These are phyloP conservation scores for Neoaliturus tenellus DNA, from an alignment of 2,888 invertebrate genomes.

Conservation along the genomic window DNA sequence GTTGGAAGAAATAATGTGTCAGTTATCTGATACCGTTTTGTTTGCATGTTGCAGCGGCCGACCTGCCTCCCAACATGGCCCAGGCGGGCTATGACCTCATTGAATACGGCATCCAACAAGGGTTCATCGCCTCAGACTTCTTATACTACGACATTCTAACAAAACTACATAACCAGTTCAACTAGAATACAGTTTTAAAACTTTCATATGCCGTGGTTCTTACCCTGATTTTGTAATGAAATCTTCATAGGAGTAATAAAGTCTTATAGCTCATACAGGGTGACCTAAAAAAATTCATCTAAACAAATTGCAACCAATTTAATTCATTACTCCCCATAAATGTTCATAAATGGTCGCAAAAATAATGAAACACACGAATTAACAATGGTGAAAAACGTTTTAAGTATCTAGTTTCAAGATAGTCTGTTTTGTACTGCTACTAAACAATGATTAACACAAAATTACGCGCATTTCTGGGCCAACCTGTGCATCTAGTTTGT, in stretches of 20 bases:
- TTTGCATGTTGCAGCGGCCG: background rate
- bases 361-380: no score
- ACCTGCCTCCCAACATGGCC: background rate
- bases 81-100: slow-evolving; percentile 11
- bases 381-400: no score
- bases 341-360: background rate
- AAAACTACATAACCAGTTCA: background rate
- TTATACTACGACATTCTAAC: slow-evolving; percentile 8
- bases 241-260: background rate
- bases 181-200: background rate
- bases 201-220: background rate
- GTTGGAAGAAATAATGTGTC: no score
- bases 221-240: background rate
- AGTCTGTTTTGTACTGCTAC: no score
- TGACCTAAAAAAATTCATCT: no score
- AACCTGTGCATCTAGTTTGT: no score
- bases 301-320: background rate
- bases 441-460: no score
- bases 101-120: background rate
- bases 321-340: background rate
- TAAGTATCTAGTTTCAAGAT: no score
- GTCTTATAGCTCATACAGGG: background rate
- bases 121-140: background rate
- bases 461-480: no score
- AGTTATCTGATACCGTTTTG: no score